Base-by-base conservation (phyloP, 1,140 invertebrate genomes). In the Alviniconcha marisindica region DNA sequence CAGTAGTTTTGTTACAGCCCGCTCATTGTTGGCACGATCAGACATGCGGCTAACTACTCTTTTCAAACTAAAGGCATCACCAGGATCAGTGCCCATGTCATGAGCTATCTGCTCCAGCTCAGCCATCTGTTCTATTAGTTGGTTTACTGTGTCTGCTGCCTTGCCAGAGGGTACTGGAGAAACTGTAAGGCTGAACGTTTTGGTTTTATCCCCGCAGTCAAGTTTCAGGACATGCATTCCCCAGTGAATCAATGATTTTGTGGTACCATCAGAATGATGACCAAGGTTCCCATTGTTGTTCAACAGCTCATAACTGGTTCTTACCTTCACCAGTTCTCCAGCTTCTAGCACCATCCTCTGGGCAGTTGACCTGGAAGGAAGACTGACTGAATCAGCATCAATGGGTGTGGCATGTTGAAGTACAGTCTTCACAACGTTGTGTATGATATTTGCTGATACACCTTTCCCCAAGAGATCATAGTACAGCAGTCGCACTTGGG, bases 201-300 rank as follows among this genome's bases (percentile, higher is more conserved):
- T 38, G 14, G 69, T 40, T 38, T 66, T 74, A 33, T 48, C 82
- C 24, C 56, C 63, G 42, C 42, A 38, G 38, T 56, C 56, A 10
- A 81, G 54, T 31, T 84, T 81, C 2, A 84, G 36, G 18, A 54
- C 77, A 81, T 76, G 77, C 15, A 51, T 54, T 44, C 77, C 77
- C 63, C 51, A 81, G 38, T 84, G 83, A 18, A 84, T 73, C 2
- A 81, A 33, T 38, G 51, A 54, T 56, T 84, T 84, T 15, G 83
- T 84, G 10, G 83, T 81, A 36, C 83, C 78, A 56, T 84, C 83
- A 73, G 77, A 80, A 15, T 84, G 83, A 44, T 84, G 77, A 21
- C 69, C 38, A 24, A 84, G 28, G 4, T 28, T 31, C 14, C 73
- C 31, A 33, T 81, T 51, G 15, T 60, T 24, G 36, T 15, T 73